Conservation (phyloP, 2,113 vertebrate species). For the Phylloscopus whistleri region DNA sequence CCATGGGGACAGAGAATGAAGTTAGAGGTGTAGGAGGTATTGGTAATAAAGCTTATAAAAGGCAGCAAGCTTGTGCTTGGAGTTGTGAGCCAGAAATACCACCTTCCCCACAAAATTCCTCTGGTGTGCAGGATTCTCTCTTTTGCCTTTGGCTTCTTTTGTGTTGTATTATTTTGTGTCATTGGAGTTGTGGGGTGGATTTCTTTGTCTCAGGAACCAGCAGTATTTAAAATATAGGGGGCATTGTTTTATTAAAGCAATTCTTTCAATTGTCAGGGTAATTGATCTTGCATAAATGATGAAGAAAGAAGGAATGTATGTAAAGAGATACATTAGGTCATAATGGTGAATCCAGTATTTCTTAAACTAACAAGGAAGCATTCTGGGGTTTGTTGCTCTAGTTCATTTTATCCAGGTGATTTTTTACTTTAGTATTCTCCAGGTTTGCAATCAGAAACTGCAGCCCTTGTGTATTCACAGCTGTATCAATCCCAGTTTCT, state of each 20-base stretch:
- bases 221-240: neutral
- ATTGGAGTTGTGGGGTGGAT: neutral
- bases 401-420: neutral
- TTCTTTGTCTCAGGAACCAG: neutral
- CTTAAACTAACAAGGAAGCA: neutral
- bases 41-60: neutral
- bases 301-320: neutral
- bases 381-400: neutral
- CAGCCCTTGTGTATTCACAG: neutral
- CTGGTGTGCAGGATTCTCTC: neutral
- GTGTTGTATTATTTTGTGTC: neutral
- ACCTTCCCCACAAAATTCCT: neutral
- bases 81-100: neutral
- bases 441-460: neutral
- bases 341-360: neutral
- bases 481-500: neutral
- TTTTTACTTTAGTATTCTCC: neutral
- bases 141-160: neutral
- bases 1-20: neutral
- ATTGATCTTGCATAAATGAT: constrained; percentile 22
- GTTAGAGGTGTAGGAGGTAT: neutral
- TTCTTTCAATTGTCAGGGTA: constrained; percentile 14
- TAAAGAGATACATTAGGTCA: neutral
- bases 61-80: neutral
- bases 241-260: constrained; percentile 2